A percentile compares a stretch with the other conserved stretches of the same genome.
Conservation (phyloP, 2,797 vertebrate species). For the Molossus molossus region DNA sequence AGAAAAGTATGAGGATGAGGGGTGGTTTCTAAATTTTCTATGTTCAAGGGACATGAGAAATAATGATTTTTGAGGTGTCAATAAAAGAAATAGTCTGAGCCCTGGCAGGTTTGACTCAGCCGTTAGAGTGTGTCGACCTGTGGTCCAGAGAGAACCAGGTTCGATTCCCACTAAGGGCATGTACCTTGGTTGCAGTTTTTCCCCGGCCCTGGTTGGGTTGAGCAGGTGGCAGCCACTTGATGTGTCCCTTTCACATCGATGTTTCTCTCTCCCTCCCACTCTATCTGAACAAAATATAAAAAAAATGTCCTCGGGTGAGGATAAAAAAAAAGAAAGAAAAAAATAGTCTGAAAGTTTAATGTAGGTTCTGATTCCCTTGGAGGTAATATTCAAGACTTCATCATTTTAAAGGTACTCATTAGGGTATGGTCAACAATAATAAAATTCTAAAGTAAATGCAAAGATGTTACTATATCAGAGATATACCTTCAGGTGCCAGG, state of each 20-base stretch:
- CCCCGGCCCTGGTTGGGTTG: too few species aligned
- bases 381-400: neutral
- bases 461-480: neutral
- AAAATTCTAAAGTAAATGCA: conserved; percentile 35
- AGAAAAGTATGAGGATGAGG: neutral
- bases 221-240: too few species aligned
- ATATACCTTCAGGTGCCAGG: neutral
- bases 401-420: neutral
- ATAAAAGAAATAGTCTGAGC: neutral
- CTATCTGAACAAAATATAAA: too few species aligned
- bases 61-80: neutral
- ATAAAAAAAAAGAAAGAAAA: too few species aligned
- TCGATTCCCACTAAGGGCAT: too few species aligned
- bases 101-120: too few species aligned
- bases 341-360: neutral
- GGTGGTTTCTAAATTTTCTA: neutral
- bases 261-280: too few species aligned
- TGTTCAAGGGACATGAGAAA: neutral
- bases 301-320: too few species aligned
- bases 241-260: too few species aligned
- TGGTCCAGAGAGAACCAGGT: too few species aligned
- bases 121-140: too few species aligned
- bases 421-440: neutral
- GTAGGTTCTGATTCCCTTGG: neutral
- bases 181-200: too few species aligned